Base-by-base conservation (phyloP, 2,888 invertebrate species). In the Holacanthella duospinosa region DNA sequence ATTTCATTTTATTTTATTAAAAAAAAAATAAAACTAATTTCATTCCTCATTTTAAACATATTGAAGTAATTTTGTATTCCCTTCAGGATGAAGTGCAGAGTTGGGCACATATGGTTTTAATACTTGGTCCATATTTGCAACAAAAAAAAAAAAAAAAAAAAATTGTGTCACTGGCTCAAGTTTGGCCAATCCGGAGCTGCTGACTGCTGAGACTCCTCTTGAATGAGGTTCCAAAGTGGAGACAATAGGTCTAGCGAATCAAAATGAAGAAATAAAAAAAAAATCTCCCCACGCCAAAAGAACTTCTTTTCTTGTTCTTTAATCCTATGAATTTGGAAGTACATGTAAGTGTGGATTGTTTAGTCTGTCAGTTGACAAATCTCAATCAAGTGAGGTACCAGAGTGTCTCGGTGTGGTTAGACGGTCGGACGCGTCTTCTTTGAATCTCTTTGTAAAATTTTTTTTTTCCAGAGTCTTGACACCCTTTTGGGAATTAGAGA, bases 351-450 rank as follows among this genome's bases (percentile, higher is more conserved):
- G 58, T 29, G 44, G 19, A 62, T 58, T 62, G 62, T 53, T 55
- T 55, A 61, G 55, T 53, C 55, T 44, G 26, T 58, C 58, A 57
- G 28, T 62, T 58, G 62, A 62, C 62, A 62, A 55, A 61, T 61
- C 56, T 61, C 56, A 61, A 61, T 61, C 61, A 61, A 61, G 55
- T 27, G 48, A 48, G 48, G 19, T 21, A n/a, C 12, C 48, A 48
- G 12, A 48, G 48, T 4, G 4, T 4, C 4, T 48, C 48, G 21
- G 48, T 48, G 6, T 9, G 48, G 48, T 4, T 16, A 36, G 36
- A 9, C 36, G 36, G 6, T 36, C 36, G 36, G 36, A 36, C 36
- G 16, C 36, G 36, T 36, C n/a, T n/a, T n/a, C n/a, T 36, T 36
- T 36, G 36, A 36, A 36, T 36, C 36, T 36, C 36, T 36, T 36